phyloP scores from a whole-genome alignment of 1,140 invertebrate species.

The Antheraea pernyi region DNA sequence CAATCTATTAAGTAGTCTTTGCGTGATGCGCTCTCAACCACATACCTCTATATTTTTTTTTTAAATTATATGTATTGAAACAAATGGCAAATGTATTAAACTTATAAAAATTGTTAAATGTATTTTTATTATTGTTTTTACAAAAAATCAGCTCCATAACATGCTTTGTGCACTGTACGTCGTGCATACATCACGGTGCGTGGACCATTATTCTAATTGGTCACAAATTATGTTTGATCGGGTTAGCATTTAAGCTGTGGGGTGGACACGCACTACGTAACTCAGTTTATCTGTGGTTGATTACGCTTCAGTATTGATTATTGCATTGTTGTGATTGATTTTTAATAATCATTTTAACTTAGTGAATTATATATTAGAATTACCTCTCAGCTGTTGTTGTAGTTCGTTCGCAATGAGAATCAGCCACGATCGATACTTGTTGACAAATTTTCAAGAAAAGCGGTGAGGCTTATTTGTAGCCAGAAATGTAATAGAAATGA shows the following conservation, averaged over 20 bases:
- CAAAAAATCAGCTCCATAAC: constrained; percentile 29
- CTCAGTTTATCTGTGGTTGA: constrained; percentile 51
- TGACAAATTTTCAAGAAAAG: too few species aligned
- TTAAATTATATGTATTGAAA: too few species aligned
- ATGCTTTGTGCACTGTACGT: constrained; percentile 37
- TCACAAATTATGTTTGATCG: constrained; percentile 78
- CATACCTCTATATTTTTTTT: too few species aligned
- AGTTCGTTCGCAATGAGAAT: too few species aligned
- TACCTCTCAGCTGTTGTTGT: too few species aligned
- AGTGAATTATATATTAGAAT: not conserved
- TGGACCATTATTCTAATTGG: constrained; percentile 77
- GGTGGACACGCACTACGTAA: constrained; percentile 44
- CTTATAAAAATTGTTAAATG: too few species aligned
- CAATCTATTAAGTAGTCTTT: too few species aligned
- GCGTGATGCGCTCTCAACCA: too few species aligned
- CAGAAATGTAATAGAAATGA: too few species aligned
- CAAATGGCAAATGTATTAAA: too few species aligned
- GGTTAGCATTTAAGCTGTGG: constrained; percentile 70
- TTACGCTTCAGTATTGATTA: constrained; percentile 45
- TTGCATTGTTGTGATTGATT: constrained; percentile 15
- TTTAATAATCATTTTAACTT: not conserved
- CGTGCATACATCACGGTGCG: constrained; percentile 71
- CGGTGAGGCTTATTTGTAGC: too few species aligned
- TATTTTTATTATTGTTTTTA: not conserved
- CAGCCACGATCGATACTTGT: too few species aligned